Percentiles rank a stretch among this genome's conserved stretches.
phyloP scores from a whole-genome alignment of 1,140 invertebrate genomes.

The Caerostris darwini region DNA sequence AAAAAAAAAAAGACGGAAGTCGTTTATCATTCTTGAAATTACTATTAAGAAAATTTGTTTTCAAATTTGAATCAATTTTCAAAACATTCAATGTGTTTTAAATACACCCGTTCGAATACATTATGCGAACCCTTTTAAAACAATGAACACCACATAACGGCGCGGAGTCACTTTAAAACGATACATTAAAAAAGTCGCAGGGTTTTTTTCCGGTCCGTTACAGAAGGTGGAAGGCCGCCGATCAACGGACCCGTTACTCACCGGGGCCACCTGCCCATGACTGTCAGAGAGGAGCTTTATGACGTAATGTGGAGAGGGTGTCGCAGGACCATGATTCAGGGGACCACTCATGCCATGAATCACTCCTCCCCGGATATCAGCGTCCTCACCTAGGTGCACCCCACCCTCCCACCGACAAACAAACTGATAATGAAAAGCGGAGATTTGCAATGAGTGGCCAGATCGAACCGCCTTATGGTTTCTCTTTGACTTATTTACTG shows the following conservation, averaged over 20 bases:
- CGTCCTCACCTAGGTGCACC: slow-evolving; percentile 53
- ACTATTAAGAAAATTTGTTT: too few relatives aligned
- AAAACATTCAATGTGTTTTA: too few relatives aligned
- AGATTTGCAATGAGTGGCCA: slow-evolving; percentile 50
- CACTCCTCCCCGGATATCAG: slow-evolving; percentile 61
- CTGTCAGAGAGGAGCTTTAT: slow-evolving; percentile 32
- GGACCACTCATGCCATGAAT: slow-evolving; percentile 76
- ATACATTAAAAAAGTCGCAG: neutral
- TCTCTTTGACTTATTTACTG: neutral
- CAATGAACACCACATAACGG: too few relatives aligned
- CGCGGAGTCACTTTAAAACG: too few relatives aligned
- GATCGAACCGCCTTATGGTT: neutral
- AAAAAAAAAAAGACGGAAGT: too few relatives aligned
- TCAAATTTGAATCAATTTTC: too few relatives aligned
- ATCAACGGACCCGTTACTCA: slow-evolving; percentile 29
- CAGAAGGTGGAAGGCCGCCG: neutral
- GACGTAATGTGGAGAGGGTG: slow-evolving; percentile 67
- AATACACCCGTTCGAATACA: too few relatives aligned
- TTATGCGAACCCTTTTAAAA: too few relatives aligned
- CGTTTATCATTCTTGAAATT: too few relatives aligned
- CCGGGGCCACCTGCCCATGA: slow-evolving; percentile 64
- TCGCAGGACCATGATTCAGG: slow-evolving; percentile 52
- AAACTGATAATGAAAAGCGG: slow-evolving; percentile 64
- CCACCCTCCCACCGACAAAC: slow-evolving; percentile 25
- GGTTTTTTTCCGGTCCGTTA: neutral